Evolutionary conservation across 2,113 vertebrate species (phyloP), one percentile per base, ranked within the genome.

Genomic region (Triplophysa rosa): DNA sequence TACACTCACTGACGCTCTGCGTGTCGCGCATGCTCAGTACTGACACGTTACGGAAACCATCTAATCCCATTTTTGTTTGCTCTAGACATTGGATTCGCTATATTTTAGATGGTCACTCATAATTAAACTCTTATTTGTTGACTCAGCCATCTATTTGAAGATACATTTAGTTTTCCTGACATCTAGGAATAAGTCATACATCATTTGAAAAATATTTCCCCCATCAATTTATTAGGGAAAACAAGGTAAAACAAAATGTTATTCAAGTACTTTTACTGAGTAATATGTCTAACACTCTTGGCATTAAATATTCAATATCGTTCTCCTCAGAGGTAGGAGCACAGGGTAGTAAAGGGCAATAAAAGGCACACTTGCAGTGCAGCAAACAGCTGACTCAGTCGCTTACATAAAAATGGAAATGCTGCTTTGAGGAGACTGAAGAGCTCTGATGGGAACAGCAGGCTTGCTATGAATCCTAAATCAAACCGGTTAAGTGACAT

Each of bases 371-470:
- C 79, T 78, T 78, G 76, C 42, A 62, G 67, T 45, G 67, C n/a
- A 64, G 62, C 73, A 67, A 79, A 77, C 70, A 82, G 83, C 83
- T 85, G 80, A 80, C 82, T 61, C 80, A 73, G 70, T 63, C 77
- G 42, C 58, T 77, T 67, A 70, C 29, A 23, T 68, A 79, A 82
- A 73, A 40, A 33, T 52, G 73, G 67, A 80, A 69, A 80, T 80
- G 68, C 71, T 64, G 19, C 49, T 45, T 65, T 24, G 33, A 77
- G 74, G 33, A 65, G 61, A 1, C 9, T 37, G 45, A 66, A 65
- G 61, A 77, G 45, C 62, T 64, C 61, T 77, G 59, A 52, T 54
- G 74, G 61, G 62, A 65, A 54, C 62, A 52, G 24, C 24, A 21
- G 74, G 24, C 74, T 2, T 33, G 45, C 74, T 11, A 65, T 45